A percentile compares a stretch with the other conserved stretches of the same genome.
Conservation (phyloP, 2,797 vertebrate genomes). For the Bradypodion pumilum region DNA sequence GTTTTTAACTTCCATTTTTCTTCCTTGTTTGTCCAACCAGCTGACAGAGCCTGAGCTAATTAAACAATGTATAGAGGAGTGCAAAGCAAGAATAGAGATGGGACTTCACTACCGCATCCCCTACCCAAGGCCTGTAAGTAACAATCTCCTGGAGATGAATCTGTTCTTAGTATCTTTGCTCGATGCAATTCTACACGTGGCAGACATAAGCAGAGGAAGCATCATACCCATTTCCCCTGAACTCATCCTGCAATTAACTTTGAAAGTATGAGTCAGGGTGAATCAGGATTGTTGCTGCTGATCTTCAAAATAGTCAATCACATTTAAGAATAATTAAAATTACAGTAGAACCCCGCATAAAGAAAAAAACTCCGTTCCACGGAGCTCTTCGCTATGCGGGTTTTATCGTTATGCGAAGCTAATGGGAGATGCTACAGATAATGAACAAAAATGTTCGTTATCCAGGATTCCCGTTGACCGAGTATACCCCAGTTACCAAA, state of each 20-base stretch:
- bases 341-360: too few species aligned
- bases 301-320: not conserved
- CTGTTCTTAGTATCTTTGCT: not conserved
- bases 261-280: conserved; percentile 30
- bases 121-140: conserved; percentile 93
- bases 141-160: conserved; percentile 31
- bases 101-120: conserved; percentile 95
- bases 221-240: not conserved
- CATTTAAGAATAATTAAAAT: not conserved
- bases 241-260: conserved; percentile 20
- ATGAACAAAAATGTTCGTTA: too few species aligned
- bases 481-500: too few species aligned
- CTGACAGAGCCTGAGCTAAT: conserved; percentile 83
- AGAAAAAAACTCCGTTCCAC: too few species aligned
- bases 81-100: conserved; percentile 93
- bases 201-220: not conserved
- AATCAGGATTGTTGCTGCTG: not conserved
- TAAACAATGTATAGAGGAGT: conserved; percentile 87
- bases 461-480: too few species aligned
- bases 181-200: not conserved
- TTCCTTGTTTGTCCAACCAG: conserved; percentile 70
- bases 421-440: too few species aligned
- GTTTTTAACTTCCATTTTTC: not conserved
- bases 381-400: too few species aligned
- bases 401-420: too few species aligned